Percentiles rank a stretch among this genome's conserved stretches.
phyloP scores from a whole-genome alignment of 92 coral and sea anemone species.

The Nematostella vectensis region DNA sequence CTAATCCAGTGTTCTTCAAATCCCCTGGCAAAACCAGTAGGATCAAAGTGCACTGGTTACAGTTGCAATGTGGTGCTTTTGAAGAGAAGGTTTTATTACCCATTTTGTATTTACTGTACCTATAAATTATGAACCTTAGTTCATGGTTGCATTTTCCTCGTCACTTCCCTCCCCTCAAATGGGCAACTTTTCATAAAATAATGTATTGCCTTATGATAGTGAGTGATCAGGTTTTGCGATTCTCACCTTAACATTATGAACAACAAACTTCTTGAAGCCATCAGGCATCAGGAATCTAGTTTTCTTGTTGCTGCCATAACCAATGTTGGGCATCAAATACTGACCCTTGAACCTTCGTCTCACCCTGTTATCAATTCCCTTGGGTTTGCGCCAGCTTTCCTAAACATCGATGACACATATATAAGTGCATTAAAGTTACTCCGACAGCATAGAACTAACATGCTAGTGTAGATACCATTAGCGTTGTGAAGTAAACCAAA shows the following conservation, averaged over 20 bases:
- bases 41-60: constrained; percentile 28
- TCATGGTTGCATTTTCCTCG: too few relatives aligned
- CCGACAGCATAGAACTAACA: neutral
- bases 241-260: constrained; percentile 80
- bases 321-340: constrained; percentile 92
- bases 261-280: constrained; percentile 87
- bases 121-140: too few relatives aligned
- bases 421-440: neutral
- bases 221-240: too few relatives aligned
- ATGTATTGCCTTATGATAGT: too few relatives aligned
- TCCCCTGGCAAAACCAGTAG: constrained; percentile 9
- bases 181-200: neutral
- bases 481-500: too few relatives aligned
- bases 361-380: constrained; percentile 98
- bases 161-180: too few relatives aligned
- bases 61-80: constrained; percentile 87
- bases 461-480: too few relatives aligned
- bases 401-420: constrained; percentile 8
- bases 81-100: constrained; percentile 40
- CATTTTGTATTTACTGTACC: too few relatives aligned
- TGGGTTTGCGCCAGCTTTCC: constrained; percentile 99
- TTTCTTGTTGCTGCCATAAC: constrained; percentile 90
- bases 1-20: constrained; percentile 39
- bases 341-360: constrained; percentile 94
- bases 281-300: constrained; percentile 94